These are phyloP conservation scores for Probaryconus sp. DNA, from an alignment of 1,140 invertebrate genomes.

Conservation along the genomic window DNA sequence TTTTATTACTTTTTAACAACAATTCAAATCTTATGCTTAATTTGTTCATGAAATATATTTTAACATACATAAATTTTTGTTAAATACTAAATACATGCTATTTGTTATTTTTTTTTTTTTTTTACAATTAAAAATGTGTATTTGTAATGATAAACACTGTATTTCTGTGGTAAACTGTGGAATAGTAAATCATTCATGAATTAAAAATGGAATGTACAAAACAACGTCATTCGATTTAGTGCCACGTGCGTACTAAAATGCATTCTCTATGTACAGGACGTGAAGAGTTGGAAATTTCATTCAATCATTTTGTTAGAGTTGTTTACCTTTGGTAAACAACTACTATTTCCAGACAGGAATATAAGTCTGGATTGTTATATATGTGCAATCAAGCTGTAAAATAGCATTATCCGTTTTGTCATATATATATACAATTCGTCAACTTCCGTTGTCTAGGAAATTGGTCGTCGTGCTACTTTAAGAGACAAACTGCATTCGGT, in stretches of 20 bases:
- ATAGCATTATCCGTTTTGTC: conserved; percentile 1
- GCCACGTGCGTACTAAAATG: conserved; percentile 35
- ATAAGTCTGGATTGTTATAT: too few relatives aligned
- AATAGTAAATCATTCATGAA: too few relatives aligned
- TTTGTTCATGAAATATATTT: too few relatives aligned
- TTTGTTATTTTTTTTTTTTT: too few relatives aligned
- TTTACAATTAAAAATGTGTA: too few relatives aligned
- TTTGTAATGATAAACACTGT: too few relatives aligned
- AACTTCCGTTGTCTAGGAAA: conserved; percentile 6
- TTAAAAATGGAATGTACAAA: background rate
- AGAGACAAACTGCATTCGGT: conserved; percentile 6
- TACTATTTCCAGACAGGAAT: background rate
- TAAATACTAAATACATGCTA: too few relatives aligned
- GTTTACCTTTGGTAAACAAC: conserved; percentile 4
- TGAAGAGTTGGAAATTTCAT: conserved; percentile 4
- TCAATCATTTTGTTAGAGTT: background rate
- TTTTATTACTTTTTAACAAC: too few relatives aligned
- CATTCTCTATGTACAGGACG: background rate
- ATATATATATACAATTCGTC: background rate
- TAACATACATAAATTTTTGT: too few relatives aligned
- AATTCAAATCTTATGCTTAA: too few relatives aligned
- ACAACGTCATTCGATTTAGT: background rate
- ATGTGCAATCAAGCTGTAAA: conserved; percentile 7
- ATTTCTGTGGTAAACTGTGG: too few relatives aligned
- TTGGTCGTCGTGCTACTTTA: conserved; percentile 26